A percentile compares a stretch with the other conserved stretches of the same genome.
Conservation (phyloP, 2,888 invertebrate genomes). For the Pardosa pseudoannulata region DNA sequence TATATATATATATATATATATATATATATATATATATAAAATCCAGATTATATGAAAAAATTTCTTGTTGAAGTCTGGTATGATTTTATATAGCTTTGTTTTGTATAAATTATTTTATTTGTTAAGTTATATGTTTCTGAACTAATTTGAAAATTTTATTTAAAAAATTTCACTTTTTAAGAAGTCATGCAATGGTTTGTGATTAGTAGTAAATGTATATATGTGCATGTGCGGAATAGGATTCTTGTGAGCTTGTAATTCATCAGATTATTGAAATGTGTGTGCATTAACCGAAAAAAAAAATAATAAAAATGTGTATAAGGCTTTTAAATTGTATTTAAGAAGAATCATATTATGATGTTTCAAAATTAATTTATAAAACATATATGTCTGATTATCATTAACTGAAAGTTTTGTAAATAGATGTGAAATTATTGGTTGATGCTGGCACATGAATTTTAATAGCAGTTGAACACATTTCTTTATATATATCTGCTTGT, state of each 20-base stretch:
- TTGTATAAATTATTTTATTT: too few relatives aligned
- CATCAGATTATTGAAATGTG: conserved; percentile 11
- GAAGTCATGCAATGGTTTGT: neutral
- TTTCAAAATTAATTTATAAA: conserved; percentile 33
- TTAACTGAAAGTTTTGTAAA: conserved; percentile 21
- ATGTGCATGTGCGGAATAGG: conserved; percentile 16
- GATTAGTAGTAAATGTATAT: conserved; percentile 11
- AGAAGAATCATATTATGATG: conserved; percentile 20
- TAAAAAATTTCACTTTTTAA: too few relatives aligned
- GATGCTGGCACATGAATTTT: conserved; percentile 60
- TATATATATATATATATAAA: too few relatives aligned
- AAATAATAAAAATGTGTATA: conserved; percentile 35
- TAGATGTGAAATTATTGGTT: conserved; percentile 36
- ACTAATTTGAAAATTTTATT: too few relatives aligned
- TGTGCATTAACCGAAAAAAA: conserved; percentile 21
- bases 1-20: too few relatives aligned
- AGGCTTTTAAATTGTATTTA: conserved; percentile 29
- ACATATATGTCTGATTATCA: conserved; percentile 14
- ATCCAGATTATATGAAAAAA: too few relatives aligned
- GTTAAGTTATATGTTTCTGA: too few relatives aligned
- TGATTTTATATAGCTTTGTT: too few relatives aligned
- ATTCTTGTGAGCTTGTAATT: conserved; percentile 11
- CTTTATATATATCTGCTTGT: conserved; percentile 57
- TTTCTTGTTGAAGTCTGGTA: too few relatives aligned
- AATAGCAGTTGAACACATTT: conserved; percentile 59